Base-by-base conservation (phyloP, 2,888 invertebrate genomes). In the Hypomecis punctinalis region DNA sequence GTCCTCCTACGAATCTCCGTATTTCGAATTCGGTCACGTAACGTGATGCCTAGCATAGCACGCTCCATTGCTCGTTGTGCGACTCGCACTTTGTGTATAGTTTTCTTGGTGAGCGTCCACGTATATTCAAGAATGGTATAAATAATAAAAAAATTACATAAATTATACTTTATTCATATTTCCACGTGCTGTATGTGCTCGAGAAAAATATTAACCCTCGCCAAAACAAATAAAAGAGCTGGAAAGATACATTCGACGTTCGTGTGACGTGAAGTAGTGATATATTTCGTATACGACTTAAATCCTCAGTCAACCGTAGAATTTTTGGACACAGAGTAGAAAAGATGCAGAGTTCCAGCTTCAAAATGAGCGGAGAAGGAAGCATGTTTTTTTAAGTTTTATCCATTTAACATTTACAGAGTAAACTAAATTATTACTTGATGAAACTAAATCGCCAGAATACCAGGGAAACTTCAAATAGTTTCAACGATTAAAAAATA, bases 221-320 rank as follows among this genome's bases (percentile, higher is more conserved):
- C 70, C 66, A 75, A 74, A 70, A 70, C 69, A 72, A 75, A 77
- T 67, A 70, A 68, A 70, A 66, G 55, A 60, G 46, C 37, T 52
- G 53, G 68, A 58, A 66, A 66, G 57, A 64, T 66, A 49, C 45
- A 52, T 52, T 52, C 52, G 52, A 42, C 40, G 40, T 52, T 40
- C 47, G 46, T 67, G 60, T 68, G 78, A 78, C 79, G 76, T 70
- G 73, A 69, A 75, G 70, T 69, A 71, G 54, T 67, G 42, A 53
- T 54, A 53, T 61, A 55, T 54, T 47, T 61, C 57, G 47, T 56
- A 68, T 63, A 66, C 53, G 42, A 48, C 23, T 54, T 46, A 37
- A 64, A 64, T 57, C 56, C 45, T 6, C 23, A 47, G 45, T 52
- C 43, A 10, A 37, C 39, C 49, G 48, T 52, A 46, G 42, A 61